phyloP scores from a whole-genome alignment of 2,797 vertebrate genomes.

The Sphenodon punctatus region DNA sequence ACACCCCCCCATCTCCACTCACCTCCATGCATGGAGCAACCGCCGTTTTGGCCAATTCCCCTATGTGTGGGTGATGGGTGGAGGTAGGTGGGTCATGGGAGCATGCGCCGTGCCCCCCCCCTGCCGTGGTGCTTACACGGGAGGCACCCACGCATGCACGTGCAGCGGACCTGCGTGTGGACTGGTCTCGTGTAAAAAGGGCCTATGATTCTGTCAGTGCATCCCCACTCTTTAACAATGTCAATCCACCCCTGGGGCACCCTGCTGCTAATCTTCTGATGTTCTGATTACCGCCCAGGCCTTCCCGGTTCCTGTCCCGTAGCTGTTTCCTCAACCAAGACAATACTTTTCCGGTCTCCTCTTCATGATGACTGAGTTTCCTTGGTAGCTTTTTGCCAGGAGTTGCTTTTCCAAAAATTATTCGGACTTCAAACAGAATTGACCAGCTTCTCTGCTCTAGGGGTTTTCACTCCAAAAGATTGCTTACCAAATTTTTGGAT shows the following conservation, averaged over 20 bases:
- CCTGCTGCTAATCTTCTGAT: not conserved
- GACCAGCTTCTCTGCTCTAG: not conserved
- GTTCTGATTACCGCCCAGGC: not conserved
- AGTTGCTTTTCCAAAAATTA: not conserved
- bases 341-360: not conserved
- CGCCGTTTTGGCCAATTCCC: no score
- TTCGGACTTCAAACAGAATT: not conserved
- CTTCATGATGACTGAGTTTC: not conserved
- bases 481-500: no score
- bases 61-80: no score
- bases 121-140: no score
- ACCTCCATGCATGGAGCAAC: no score
- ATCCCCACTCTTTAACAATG: not conserved
- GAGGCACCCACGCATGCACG: no score
- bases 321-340: not conserved
- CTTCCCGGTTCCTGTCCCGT: not conserved
- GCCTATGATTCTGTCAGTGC: not conserved
- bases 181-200: no score
- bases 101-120: no score
- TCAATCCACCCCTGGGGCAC: not conserved
- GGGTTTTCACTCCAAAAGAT: not conserved
- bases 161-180: no score
- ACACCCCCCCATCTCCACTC: no score
- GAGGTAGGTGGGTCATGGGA: no score
- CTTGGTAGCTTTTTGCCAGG: not conserved